These are phyloP conservation scores for Drosophila incognita DNA, from an alignment of 2,888 invertebrate genomes.

Conservation along the genomic window DNA sequence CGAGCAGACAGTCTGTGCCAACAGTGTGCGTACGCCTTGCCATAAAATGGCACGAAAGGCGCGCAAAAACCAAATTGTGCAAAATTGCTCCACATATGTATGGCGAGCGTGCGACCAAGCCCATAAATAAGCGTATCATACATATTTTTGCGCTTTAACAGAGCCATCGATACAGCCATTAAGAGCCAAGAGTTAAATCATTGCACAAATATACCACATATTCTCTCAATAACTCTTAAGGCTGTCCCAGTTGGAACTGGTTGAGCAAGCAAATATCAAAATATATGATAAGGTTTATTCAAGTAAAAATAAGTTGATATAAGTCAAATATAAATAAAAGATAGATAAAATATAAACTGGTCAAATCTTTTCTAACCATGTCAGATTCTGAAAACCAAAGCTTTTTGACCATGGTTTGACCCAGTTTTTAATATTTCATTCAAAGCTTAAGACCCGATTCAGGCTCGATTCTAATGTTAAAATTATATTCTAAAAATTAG, in stretches of 20 bases:
- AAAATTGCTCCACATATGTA: not conserved
- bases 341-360: too few relatives aligned
- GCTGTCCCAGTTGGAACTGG: not conserved
- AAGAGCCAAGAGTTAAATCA: not conserved
- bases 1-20: slow-evolving; percentile 9
- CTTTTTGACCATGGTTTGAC: too few relatives aligned
- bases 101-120: slow-evolving; percentile 2
- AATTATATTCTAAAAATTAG: too few relatives aligned
- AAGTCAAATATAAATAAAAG: not conserved
- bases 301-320: not conserved
- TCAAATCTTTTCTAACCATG: too few relatives aligned
- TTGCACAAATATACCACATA: not conserved
- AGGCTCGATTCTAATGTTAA: too few relatives aligned
- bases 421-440: too few relatives aligned
- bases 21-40: slow-evolving; percentile 9
- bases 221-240: not conserved
- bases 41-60: slow-evolving; percentile 6
- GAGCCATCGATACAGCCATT: slow-evolving; percentile 9
- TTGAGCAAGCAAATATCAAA: not conserved
- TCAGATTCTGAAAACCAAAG: too few relatives aligned
- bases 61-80: not conserved
- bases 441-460: too few relatives aligned
- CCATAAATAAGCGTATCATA: not conserved
- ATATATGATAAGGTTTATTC: not conserved
- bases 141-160: not conserved